Conservation (phyloP, 2,888 invertebrate genomes). For the Drosophila subsilvestris region DNA sequence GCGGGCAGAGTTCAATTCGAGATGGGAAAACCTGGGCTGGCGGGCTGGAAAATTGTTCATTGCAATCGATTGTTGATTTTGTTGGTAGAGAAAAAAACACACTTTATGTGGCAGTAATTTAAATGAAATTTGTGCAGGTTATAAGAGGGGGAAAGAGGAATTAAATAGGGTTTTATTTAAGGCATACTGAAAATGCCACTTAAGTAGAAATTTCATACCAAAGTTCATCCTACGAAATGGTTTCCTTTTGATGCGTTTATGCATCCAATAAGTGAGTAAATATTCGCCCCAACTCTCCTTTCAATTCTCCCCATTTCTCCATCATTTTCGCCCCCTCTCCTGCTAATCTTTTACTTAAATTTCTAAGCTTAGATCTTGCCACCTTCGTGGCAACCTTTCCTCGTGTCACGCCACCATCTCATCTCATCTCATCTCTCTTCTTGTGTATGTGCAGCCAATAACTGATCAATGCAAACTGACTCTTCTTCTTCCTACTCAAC, state of each 20-base stretch:
- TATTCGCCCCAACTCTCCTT: too few species aligned
- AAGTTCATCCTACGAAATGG: too few species aligned
- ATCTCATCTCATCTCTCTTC: conserved; percentile 12
- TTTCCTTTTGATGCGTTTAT: too few species aligned
- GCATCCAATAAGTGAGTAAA: too few species aligned
- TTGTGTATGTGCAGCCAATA: conserved; percentile 64
- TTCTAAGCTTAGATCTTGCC: not conserved
- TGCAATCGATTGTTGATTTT: conserved; percentile 10
- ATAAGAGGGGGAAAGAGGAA: not conserved
- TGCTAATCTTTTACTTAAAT: not conserved
- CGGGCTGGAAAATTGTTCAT: conserved; percentile 6
- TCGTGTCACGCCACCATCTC: conserved; percentile 38
- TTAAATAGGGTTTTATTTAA: not conserved
- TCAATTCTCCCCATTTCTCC: too few species aligned
- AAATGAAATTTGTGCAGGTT: not conserved
- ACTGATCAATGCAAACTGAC: conserved; percentile 68
- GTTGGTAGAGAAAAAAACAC: too few species aligned
- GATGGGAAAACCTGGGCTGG: conserved; percentile 9
- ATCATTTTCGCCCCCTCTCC: too few species aligned
- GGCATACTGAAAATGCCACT: not conserved
- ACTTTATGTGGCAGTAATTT: not conserved
- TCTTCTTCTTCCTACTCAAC: conserved; percentile 50
- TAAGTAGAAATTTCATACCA: not conserved
- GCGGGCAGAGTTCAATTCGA: conserved; percentile 9
- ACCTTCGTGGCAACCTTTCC: not conserved